Evolutionary conservation across 2,797 vertebrate genomes (phyloP).

Genomic region (Danio aesculapii): DNA sequence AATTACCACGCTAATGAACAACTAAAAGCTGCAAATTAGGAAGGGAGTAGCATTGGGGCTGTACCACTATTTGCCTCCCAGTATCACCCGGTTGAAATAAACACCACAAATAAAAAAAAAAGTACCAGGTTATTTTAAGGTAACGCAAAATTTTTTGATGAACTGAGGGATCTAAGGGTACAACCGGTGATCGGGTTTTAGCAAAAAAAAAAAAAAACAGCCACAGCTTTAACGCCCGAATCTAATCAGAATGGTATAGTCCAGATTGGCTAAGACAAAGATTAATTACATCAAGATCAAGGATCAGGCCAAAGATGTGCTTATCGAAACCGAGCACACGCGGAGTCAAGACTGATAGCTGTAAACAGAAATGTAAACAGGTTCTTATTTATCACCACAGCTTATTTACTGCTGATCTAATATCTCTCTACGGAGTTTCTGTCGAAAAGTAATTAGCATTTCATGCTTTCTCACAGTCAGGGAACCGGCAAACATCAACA

Average conservation of each 20-base stretch:
- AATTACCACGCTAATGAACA: constrained; percentile 85
- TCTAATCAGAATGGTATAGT: constrained; percentile 3
- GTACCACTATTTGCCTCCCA: constrained; percentile 56
- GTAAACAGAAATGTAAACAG: constrained; percentile 43
- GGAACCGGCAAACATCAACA: constrained; percentile 32
- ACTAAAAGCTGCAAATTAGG: constrained; percentile 87
- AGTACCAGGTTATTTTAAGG: constrained; percentile 39
- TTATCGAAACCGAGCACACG: constrained; percentile 1
- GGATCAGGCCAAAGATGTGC: constrained; percentile 11
- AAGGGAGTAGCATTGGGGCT: constrained; percentile 83
- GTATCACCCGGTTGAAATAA: constrained; percentile 53
- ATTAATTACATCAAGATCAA: constrained; percentile 22
- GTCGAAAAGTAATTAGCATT: constrained; percentile 41
- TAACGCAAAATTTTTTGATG: constrained; percentile 17
- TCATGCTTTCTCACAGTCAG: constrained; percentile 24
- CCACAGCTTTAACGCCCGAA: neutral
- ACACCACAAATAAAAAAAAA: constrained; percentile 6
- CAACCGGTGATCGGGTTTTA: constrained; percentile 9
- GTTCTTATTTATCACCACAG: constrained; percentile 34
- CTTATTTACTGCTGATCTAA: constrained; percentile 41
- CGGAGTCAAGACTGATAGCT: neutral
- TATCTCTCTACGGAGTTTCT: constrained; percentile 27
- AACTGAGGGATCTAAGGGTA: constrained; percentile 53
- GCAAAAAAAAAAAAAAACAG: neutral
- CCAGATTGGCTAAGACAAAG: constrained; percentile 10